Base-by-base conservation (phyloP, 2,113 vertebrate genomes). In the Cyanistes caeruleus region DNA sequence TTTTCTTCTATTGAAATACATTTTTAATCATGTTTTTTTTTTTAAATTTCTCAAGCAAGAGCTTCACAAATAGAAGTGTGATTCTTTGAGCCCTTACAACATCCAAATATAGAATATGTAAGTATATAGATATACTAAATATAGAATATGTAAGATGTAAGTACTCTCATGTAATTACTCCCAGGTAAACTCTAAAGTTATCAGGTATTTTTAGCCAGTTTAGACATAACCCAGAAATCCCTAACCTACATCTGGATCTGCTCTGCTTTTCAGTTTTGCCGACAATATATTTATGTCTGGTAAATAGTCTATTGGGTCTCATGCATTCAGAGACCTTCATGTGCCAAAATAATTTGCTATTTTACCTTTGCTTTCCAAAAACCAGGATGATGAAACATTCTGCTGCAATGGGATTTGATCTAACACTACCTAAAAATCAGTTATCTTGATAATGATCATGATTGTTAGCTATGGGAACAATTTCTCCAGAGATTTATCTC, bases 341-440 rank as follows among this genome's bases (percentile, higher is more conserved):
- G 8, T 72, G 84, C 69, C 73, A 89, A 91, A 92, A 87, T 68
- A 81, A 72, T 89, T 75, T 82, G 56, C 41, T 82, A 15, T 84
- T 81, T 27, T 87, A 68, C 49, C 74, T 89, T 83, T 92, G 43
- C 33, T 27, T 92, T 92, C 73, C 63, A 92, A 92, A 93, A 91
- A n/a, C 41, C 44, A 84, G 37, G 69, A 84, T n/a, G 80, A 84
- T 75, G 51, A 92, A 95, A 67, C 56, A 44, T 44, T 25, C 10
- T 79, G 60, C 17, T 92, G 44, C 52, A 81, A 78, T n/a, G 48
- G 10, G 20, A 30, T 83, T 95, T 90, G 16, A n/a, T 77, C 30
- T 84, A 84, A 70, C 37, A 67, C 33, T 51, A 73, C 59, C 55
- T 86, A 80, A 89, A 86, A 90, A 67, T 65, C 63, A 52, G 27